Evolutionary conservation across 2,888 invertebrate species (phyloP), one percentile per base, ranked within the genome.

Genomic region (Noctua janthina): DNA sequence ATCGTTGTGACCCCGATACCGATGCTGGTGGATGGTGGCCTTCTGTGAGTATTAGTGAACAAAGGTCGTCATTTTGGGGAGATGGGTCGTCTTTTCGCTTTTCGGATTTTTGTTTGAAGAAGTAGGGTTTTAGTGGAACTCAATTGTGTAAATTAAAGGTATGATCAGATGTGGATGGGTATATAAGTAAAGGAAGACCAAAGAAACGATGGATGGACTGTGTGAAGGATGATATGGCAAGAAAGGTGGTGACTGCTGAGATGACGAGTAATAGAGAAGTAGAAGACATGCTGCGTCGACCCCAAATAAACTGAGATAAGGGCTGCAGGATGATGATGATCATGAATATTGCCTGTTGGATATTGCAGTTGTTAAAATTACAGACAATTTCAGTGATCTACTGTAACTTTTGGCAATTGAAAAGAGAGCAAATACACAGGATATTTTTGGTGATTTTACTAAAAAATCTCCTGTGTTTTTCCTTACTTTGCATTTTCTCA

Each of bases 1-100:
- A 89, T 89, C 82, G 76, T 82, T 83, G 80, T 74, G 79, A 87
- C 88, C 88, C 68, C 77, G 76, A 74, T 87, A 76, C 76, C 69
- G 70, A 68, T 69, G 39, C 74, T 68, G 46, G 68, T 29, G 13
- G 23, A 39, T 64, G 73, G 76, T 74, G 64, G 83, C 87, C 79
- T 75, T 82, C 68, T 76, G 17, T 6, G 70, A 46, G 74, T 79
- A 87, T 87, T 80, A 76, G 62, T 64, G 62, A 17, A 62, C 39
- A 39, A 5, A 11, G 17, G 20, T 77, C 39, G 73, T 64, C 39
- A 70, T 80, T 76, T 75, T 75, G 20, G 62, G 2, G 23, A 64
- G 23, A 23, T 20, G 5, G 35, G 43, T 56, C 51, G 43, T 71
- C 23, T 69, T 73, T 75, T 71, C 39, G 23, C 7, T 46, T 76